Conservation (phyloP, 2,797 vertebrate species). For the Enteromius trimaculatus region DNA sequence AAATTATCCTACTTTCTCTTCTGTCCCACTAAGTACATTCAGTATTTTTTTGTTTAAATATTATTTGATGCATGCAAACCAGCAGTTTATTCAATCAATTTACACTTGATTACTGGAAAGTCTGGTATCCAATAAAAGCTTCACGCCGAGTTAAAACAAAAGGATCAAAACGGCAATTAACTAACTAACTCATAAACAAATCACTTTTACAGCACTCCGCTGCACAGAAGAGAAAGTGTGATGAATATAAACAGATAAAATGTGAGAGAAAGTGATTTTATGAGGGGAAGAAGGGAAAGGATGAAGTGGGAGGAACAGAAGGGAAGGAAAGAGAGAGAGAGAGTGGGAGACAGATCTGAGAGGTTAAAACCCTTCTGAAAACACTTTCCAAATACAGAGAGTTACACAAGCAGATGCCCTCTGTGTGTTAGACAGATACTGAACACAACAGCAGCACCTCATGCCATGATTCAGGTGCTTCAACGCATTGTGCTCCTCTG, state of each 20-base stretch:
- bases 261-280: conserved; percentile 23
- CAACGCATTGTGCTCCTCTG: background rate
- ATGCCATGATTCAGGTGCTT: conserved; percentile 27
- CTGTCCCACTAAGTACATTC: background rate
- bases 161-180: background rate
- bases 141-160: background rate
- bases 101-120: background rate
- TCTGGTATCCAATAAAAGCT: background rate
- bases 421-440: conserved; percentile 18
- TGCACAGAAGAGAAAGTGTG: background rate
- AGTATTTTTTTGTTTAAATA: background rate
- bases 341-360: conserved; percentile 24
- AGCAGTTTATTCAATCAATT: background rate
- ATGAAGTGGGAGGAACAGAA: conserved; percentile 35
- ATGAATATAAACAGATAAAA: conserved; percentile 10
- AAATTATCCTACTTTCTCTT: background rate
- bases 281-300: conserved; percentile 9
- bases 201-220: background rate
- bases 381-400: conserved; percentile 44
- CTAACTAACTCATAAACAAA: background rate
- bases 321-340: conserved; percentile 31
- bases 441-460: conserved; percentile 20
- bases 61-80: background rate
- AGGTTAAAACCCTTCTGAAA: conserved; percentile 41
- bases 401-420: conserved; percentile 35